Base-by-base conservation (phyloP, 1,140 invertebrate species). In the Drosophila sechellia region DNA sequence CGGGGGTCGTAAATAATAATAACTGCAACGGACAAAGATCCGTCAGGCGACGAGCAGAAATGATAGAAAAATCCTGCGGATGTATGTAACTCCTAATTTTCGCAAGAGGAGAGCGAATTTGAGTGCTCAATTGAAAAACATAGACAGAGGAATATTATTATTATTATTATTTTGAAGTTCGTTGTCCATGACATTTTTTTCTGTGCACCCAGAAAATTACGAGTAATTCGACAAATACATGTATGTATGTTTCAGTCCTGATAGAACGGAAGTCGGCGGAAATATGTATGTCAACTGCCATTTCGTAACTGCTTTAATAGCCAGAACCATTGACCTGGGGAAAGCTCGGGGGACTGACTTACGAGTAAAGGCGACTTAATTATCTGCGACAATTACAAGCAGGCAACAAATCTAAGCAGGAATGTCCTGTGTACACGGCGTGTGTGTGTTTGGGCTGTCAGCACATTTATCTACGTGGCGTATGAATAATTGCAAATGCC, bases 401-500 rank as follows among this genome's bases (percentile, higher is more conserved):
- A 65, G 77, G 63, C 84, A 86, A 79, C 83, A 87, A 87, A 87
- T 86, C 83, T 87, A 75, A 78, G 76, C 81, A 49, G 81, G 81
- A 86, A 84, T 84, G 81, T 81, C 72, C 81, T 84, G 68, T 17
- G 39, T 20, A n/a, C 20, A 22, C 13, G 48, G 46, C 27, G 35
- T 54, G 43, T 63, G 40, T 31, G 31, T 81, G 54, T 52, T 49
- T 58, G 63, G 68, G 57, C 83, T 87, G 83, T 87, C 83, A 79
- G 79, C 83, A 87, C 83, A 87, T 87, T 87, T 87, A 84, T 87
- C 84, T 87, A 89, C 84, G 76, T 87, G 83, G 83, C 83, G 76
- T 87, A 87, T 87, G 84, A 87, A 89, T 87, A 87, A 87, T 87
- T 87, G 83, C 83, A 77, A 79, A 87, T 87, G 83, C 83, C 83